Evolutionary conservation across 1,140 invertebrate genomes (phyloP).

Genomic region (Drosophila equinoxialis): DNA sequence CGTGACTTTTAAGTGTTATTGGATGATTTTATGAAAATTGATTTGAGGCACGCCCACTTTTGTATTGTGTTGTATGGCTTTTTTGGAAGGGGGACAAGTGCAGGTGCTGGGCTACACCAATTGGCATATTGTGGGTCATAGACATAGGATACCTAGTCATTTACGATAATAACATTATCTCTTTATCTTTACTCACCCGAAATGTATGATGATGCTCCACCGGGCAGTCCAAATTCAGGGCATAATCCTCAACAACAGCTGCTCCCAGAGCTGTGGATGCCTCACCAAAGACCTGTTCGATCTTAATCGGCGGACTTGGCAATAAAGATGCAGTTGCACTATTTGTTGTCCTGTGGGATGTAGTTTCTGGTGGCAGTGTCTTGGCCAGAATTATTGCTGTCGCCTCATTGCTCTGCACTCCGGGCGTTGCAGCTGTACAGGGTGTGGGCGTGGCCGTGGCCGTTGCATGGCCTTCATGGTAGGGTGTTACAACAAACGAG

Average conservation of each 20-base stretch:
- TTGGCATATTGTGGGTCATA: slow-evolving; percentile 22
- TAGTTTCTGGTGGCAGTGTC: slow-evolving; percentile 51
- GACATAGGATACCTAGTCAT: slow-evolving; percentile 32
- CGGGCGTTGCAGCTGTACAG: slow-evolving; percentile 54
- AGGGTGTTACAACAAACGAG: slow-evolving; percentile 78
- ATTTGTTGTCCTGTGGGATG: slow-evolving; percentile 45
- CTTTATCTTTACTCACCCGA: slow-evolving; percentile 62
- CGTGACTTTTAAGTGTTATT: slow-evolving; percentile 71
- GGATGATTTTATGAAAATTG: slow-evolving; percentile 79
- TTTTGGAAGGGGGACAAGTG: slow-evolving; percentile 46
- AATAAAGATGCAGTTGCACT: slow-evolving; percentile 51
- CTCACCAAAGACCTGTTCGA: slow-evolving; percentile 76
- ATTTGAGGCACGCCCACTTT: slow-evolving; percentile 70
- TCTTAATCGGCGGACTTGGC: slow-evolving; percentile 74
- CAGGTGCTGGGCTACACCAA: slow-evolving; percentile 43
- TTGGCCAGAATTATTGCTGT: slow-evolving; percentile 70
- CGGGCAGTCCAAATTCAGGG: slow-evolving; percentile 64
- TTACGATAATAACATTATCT: slow-evolving; percentile 58
- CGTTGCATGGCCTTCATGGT: slow-evolving; percentile 70
- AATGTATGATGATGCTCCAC: slow-evolving; percentile 68
- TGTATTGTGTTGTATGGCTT: slow-evolving; percentile 10
- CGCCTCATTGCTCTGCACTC: slow-evolving; percentile 51
- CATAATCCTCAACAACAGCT: slow-evolving; percentile 69
- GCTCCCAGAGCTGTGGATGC: slow-evolving; percentile 46
- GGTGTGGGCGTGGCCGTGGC: slow-evolving; percentile 58